Conservation (phyloP, 2,113 vertebrate genomes). For the Lepus timidus region DNA sequence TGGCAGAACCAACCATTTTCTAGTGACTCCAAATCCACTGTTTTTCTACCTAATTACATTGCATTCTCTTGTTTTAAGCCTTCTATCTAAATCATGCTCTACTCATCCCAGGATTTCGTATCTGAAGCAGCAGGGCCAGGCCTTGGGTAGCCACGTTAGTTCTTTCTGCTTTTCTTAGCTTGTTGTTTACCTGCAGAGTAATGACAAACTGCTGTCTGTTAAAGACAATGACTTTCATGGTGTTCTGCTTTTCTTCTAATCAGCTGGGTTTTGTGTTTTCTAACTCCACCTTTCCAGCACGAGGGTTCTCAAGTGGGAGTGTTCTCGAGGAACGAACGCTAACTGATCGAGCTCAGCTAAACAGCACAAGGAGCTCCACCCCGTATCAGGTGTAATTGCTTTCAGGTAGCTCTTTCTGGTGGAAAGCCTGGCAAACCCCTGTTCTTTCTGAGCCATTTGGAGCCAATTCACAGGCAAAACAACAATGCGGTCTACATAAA, state of each 20-base stretch:
- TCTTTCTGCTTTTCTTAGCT: not conserved
- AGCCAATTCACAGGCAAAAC: constrained; percentile 54
- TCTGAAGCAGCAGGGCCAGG: constrained; percentile 37
- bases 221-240: constrained; percentile 52
- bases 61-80: constrained; percentile 56
- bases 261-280: not conserved
- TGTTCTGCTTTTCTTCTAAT: constrained; percentile 8
- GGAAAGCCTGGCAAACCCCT: not conserved
- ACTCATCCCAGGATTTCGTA: not conserved
- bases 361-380: not conserved
- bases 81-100: constrained; percentile 57
- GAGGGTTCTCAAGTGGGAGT: not conserved
- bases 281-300: not conserved
- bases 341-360: not conserved
- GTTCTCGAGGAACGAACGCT: not conserved
- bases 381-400: not conserved
- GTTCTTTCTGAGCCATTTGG: constrained; percentile 58
- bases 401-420: constrained; percentile 7
- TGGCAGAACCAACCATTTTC: constrained; percentile 23
- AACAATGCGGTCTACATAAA: constrained; percentile 38
- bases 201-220: constrained; percentile 62
- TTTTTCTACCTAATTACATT: constrained; percentile 53
- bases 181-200: constrained; percentile 36
- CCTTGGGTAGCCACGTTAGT: constrained; percentile 39
- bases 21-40: constrained; percentile 44